Evolutionary conservation across 2,797 vertebrate species (phyloP).

Genomic region (Esox masquinongy): DNA sequence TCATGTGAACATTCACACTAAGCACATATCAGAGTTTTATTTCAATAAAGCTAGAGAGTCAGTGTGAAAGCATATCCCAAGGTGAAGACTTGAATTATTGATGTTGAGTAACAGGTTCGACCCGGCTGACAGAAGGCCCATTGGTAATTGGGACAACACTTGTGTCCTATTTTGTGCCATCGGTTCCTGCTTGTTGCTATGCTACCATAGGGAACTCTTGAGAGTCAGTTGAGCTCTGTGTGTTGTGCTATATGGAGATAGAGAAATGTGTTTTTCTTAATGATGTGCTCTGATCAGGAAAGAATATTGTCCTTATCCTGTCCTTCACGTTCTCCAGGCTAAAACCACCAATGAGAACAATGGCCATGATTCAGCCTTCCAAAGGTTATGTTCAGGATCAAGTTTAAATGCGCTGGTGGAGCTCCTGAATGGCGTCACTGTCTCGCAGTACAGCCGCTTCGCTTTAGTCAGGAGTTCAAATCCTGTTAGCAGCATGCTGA

Average conservation of each 20-base stretch:
- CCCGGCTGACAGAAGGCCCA: slow-evolving; percentile 64
- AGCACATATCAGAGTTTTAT: slow-evolving; percentile 20
- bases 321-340: slow-evolving; percentile 29
- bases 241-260: slow-evolving; percentile 48
- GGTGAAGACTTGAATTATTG: slow-evolving; percentile 76
- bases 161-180: slow-evolving; percentile 60
- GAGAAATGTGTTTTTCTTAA: slow-evolving; percentile 50
- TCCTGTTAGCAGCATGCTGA: no score
- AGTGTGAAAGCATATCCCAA: slow-evolving; percentile 67
- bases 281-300: slow-evolving; percentile 33
- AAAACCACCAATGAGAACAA: slow-evolving; percentile 19
- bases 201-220: slow-evolving; percentile 67
- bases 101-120: slow-evolving; percentile 72
- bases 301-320: slow-evolving; percentile 24
- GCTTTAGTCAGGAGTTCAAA: no score
- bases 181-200: slow-evolving; percentile 73
- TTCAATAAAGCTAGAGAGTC: slow-evolving; percentile 44
- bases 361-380: neutral
- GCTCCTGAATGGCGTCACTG: no score
- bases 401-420: neutral
- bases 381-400: neutral
- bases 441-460: no score
- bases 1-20: slow-evolving; percentile 9
- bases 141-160: slow-evolving; percentile 76
- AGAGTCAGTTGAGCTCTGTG: slow-evolving; percentile 50